Evolutionary conservation across 1,140 invertebrate genomes (phyloP).

Genomic region (Aphelinus atriplicis): DNA sequence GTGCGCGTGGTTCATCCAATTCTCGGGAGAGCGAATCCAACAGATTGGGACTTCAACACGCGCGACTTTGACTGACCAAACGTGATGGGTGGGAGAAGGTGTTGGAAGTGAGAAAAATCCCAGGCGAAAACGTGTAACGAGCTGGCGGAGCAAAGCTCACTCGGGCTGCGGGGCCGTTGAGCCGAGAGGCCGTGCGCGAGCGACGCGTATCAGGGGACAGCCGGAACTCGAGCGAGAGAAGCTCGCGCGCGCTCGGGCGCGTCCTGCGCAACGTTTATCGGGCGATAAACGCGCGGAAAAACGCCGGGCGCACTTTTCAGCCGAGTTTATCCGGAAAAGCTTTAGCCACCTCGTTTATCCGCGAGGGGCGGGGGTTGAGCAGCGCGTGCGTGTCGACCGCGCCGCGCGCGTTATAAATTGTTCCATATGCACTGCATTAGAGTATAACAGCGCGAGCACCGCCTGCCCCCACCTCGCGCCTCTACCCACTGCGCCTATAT

Average conservation of each 20-base stretch:
- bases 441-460: conserved; percentile 48
- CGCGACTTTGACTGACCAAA: too few relatives aligned
- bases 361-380: neutral
- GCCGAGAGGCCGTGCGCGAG: too few relatives aligned
- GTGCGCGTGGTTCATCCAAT: too few relatives aligned
- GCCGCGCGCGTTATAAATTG: conserved; percentile 61
- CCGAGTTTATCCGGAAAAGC: conserved; percentile 36
- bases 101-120: too few relatives aligned
- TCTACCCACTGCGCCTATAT: conserved; percentile 53
- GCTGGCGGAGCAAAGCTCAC: too few relatives aligned
- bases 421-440: conserved; percentile 64
- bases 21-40: too few relatives aligned
- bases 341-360: conserved; percentile 39
- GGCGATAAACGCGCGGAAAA: conserved; percentile 27
- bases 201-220: too few relatives aligned
- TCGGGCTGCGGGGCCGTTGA: too few relatives aligned
- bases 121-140: too few relatives aligned
- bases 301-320: conserved; percentile 10
- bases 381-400: neutral
- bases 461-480: conserved; percentile 44
- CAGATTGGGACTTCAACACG: too few relatives aligned
- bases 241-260: neutral
- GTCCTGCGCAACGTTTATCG: conserved; percentile 27
- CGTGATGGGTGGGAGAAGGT: too few relatives aligned
- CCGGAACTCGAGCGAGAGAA: neutral